These are phyloP conservation scores for Athene cunicularia DNA, from an alignment of 2,113 vertebrate genomes.

Conservation along the genomic window DNA sequence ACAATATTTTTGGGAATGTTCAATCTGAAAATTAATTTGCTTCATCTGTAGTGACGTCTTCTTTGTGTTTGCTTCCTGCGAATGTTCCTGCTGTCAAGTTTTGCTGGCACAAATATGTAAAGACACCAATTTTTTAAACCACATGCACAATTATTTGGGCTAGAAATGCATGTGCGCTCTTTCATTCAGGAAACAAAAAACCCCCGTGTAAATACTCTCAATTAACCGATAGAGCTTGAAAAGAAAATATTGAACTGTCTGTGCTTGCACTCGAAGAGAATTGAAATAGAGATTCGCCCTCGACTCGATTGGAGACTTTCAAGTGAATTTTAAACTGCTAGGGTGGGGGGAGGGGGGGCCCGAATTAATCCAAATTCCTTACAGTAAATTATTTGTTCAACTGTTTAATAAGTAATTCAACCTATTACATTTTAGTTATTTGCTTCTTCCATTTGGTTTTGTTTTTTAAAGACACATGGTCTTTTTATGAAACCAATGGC, in stretches of 20 bases:
- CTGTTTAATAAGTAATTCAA: background rate
- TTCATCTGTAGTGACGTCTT: conserved; percentile 4
- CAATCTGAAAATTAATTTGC: conserved; percentile 46
- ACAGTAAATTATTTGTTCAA: background rate
- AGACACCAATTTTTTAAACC: background rate
- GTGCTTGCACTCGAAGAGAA: background rate
- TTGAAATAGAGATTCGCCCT: background rate
- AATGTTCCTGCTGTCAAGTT: conserved; percentile 25
- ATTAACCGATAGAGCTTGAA: background rate
- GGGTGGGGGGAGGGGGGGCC: background rate
- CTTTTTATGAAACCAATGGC: background rate
- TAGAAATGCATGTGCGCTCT: background rate
- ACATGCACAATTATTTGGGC: background rate
- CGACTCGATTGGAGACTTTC: background rate
- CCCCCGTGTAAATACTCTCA: background rate
- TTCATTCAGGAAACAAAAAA: background rate
- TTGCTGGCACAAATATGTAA: background rate
- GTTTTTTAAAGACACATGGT: background rate
- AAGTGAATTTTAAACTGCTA: background rate
- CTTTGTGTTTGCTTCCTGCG: conserved; percentile 43
- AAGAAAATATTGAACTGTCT: conserved; percentile 36
- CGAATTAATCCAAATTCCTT: background rate
- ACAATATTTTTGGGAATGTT: conserved; percentile 12
- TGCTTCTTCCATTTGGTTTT: background rate
- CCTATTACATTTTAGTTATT: background rate